phyloP scores from a whole-genome alignment of 2,888 invertebrate species.

The Sclerodermus sp. region DNA sequence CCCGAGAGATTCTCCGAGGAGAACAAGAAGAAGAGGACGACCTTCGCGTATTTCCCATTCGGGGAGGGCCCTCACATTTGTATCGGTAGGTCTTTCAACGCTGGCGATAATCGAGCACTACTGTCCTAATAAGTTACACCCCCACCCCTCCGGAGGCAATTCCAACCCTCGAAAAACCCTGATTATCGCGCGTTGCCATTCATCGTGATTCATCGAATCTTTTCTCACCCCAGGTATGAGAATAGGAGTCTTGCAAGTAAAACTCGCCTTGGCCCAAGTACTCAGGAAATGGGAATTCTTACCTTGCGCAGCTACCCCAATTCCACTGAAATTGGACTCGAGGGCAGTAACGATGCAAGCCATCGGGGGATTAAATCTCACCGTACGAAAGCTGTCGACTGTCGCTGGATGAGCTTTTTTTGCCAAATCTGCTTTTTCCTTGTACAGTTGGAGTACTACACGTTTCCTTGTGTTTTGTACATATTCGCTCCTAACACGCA shows the following conservation, averaged over 20 bases:
- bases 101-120: no score
- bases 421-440: no score
- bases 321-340: constrained; percentile 34
- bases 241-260: constrained; percentile 42
- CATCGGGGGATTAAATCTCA: constrained; percentile 31
- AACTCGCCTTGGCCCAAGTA: constrained; percentile 37
- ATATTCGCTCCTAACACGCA: no score
- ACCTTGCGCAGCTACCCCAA: constrained; percentile 30
- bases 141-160: no score
- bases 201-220: no score
- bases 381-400: constrained; percentile 23
- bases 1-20: constrained; percentile 54
- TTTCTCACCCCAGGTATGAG: constrained; percentile 33
- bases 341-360: constrained; percentile 26
- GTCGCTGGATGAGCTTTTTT: no score
- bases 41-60: constrained; percentile 46
- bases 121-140: no score
- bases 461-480: no score
- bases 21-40: constrained; percentile 39
- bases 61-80: constrained; percentile 52
- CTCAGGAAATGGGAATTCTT: constrained; percentile 38
- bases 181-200: no score
- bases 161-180: no score
- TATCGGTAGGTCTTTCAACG: constrained; percentile 38
- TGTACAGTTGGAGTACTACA: no score